Evolutionary conservation across 2,888 invertebrate genomes (phyloP).

Genomic region (Harpalus rubripes): DNA sequence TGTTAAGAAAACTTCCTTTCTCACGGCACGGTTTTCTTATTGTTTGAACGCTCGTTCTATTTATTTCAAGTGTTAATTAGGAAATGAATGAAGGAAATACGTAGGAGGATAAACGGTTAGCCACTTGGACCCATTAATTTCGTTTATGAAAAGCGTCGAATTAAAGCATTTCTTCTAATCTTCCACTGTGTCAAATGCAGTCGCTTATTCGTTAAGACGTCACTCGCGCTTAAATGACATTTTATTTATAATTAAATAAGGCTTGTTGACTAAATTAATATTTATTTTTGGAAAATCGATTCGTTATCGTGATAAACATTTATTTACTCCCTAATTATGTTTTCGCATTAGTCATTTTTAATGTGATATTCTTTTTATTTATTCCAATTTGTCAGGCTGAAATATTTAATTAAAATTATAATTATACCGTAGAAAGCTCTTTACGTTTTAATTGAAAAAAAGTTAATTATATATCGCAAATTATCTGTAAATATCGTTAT

Average conservation of each 20-base stretch:
- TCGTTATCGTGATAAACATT: conserved; percentile 17
- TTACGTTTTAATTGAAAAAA: neutral
- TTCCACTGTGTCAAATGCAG: conserved; percentile 47
- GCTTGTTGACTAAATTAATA: conserved; percentile 37
- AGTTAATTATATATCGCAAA: neutral
- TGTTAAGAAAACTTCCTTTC: conserved; percentile 54
- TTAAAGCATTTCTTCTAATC: conserved; percentile 54
- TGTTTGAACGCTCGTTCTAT: conserved; percentile 54
- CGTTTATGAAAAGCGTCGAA: conserved; percentile 60
- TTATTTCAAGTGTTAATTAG: conserved; percentile 61
- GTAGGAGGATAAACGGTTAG: conserved; percentile 55
- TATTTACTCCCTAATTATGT: conserved; percentile 20
- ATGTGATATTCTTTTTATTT: conserved; percentile 39
- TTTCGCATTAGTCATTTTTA: conserved; percentile 42
- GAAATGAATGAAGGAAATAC: conserved; percentile 59
- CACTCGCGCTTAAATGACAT: conserved; percentile 19
- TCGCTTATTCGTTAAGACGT: conserved; percentile 10
- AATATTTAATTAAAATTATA: conserved; percentile 43
- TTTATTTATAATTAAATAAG: conserved; percentile 46
- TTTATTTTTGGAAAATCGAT: conserved; percentile 28
- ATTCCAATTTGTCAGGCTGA: conserved; percentile 10
- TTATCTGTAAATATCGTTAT: neutral
- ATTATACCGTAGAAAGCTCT: neutral
- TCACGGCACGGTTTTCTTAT: conserved; percentile 56
- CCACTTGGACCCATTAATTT: conserved; percentile 54